Conservation (phyloP, 2,888 invertebrate species). For the Doris montereyensis region DNA sequence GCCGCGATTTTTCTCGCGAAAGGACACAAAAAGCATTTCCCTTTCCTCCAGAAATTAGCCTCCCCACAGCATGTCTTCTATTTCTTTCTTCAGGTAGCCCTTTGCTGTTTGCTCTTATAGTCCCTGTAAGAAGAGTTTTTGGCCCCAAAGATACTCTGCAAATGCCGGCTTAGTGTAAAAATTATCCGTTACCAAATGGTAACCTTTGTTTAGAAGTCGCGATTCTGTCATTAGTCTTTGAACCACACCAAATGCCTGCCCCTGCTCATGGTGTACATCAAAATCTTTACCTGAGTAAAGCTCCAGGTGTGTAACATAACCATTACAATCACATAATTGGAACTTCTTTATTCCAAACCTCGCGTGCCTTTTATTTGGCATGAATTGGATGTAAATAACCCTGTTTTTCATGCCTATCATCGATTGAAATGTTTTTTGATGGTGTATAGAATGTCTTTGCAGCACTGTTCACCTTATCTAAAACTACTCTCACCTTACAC, state of each 20-base stretch:
- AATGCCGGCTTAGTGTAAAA: slow-evolving; percentile 26
- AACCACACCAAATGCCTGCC: slow-evolving; percentile 2
- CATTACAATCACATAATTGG: slow-evolving; percentile 22
- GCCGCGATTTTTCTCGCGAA: slow-evolving; percentile 22
- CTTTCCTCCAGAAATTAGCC: background rate
- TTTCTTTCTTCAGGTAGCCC: background rate
- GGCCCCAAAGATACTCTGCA: background rate
- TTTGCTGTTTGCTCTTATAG: slow-evolving; percentile 9
- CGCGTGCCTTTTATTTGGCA: slow-evolving; percentile 26
- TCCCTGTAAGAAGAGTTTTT: slow-evolving; percentile 12
- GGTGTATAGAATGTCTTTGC: background rate
- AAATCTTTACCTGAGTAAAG: slow-evolving; percentile 31
- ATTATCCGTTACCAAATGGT: slow-evolving; percentile 17
- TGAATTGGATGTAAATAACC: slow-evolving; percentile 25
- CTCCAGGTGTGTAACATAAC: slow-evolving; percentile 21
- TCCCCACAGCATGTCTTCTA: no score
- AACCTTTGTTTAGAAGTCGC: slow-evolving; percentile 9
- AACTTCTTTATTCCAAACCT: slow-evolving; percentile 21
- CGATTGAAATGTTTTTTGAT: background rate
- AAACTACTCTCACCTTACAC: background rate
- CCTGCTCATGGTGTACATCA: slow-evolving; percentile 6
- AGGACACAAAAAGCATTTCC: background rate
- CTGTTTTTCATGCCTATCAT: background rate
- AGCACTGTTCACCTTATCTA: background rate
- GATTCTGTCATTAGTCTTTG: background rate